These are phyloP conservation scores for Drosophila pseudotalamancana DNA, from an alignment of 2,888 invertebrate genomes.

Conservation along the genomic window DNA sequence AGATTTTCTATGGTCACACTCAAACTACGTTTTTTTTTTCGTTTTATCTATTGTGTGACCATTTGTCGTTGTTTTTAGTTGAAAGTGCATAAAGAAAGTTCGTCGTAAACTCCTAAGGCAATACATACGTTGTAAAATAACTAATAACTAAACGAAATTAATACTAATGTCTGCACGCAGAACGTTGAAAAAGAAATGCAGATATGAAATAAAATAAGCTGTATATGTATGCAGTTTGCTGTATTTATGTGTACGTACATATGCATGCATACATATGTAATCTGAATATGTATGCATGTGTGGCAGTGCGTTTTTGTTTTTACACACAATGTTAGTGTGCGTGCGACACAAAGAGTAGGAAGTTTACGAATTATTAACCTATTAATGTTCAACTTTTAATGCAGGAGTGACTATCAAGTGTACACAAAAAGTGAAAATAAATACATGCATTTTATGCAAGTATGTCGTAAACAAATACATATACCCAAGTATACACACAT, in stretches of 20 bases:
- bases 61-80: constrained; percentile 62
- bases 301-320: constrained; percentile 57
- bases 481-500: background rate
- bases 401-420: background rate
- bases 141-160: constrained; percentile 17
- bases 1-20: constrained; percentile 32
- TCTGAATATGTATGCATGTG: constrained; percentile 45
- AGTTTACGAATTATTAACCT: constrained; percentile 39
- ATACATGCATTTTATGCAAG: constrained; percentile 7
- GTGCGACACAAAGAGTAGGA: constrained; percentile 54
- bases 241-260: constrained; percentile 61
- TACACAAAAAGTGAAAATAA: constrained; percentile 5
- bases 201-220: constrained; percentile 55
- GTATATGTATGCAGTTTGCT: constrained; percentile 57
- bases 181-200: constrained; percentile 33
- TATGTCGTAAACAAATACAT: constrained; percentile 13
- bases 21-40: constrained; percentile 43
- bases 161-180: constrained; percentile 41
- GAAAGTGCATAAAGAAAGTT: constrained; percentile 55
- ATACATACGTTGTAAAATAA: constrained; percentile 30
- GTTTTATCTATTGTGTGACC: constrained; percentile 60
- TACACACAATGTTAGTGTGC: constrained; percentile 15
- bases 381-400: constrained; percentile 23
- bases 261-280: constrained; percentile 47
- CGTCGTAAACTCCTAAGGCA: constrained; percentile 26